Percentiles rank a stretch among this genome's conserved stretches.
These are phyloP conservation scores for Hippocampus barbouri DNA, from an alignment of 2,113 vertebrate species.

Conservation along the genomic window DNA sequence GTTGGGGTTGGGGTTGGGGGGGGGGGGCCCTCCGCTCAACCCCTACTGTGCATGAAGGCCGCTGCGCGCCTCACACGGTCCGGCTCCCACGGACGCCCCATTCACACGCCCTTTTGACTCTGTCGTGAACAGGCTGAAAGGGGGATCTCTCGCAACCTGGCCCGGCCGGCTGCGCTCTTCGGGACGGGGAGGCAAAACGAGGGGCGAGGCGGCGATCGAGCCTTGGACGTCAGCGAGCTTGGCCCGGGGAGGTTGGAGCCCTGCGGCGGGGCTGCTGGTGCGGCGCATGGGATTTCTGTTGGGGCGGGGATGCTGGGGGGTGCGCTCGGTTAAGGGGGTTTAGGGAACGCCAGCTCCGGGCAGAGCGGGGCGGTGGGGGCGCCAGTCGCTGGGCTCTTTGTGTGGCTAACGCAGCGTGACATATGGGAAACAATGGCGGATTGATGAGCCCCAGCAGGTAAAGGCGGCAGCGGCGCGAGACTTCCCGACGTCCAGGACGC, in stretches of 20 bases:
- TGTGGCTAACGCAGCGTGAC: constrained; percentile 98
- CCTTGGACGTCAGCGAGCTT: constrained; percentile 1
- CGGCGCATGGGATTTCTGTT: constrained; percentile 64
- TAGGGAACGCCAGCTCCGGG: constrained; percentile 90
- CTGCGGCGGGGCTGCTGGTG: constrained; percentile 37
- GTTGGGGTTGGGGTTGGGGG: constrained; percentile 46
- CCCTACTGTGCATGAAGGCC: constrained; percentile 92
- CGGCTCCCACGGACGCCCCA: constrained; percentile 85
- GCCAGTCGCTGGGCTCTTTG: constrained; percentile 87
- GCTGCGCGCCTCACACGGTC: constrained; percentile 76
- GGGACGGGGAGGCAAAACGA: constrained; percentile 42
- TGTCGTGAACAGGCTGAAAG: constrained; percentile 79
- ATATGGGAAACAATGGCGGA: constrained; percentile 93
- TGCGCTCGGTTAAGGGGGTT: constrained; percentile 71
- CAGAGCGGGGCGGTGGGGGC: constrained; percentile 82
- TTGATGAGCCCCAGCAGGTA: constrained; percentile 99
- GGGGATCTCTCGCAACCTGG: constrained; percentile 68
- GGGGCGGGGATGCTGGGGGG: constrained; percentile 36
- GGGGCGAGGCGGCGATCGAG: background rate
- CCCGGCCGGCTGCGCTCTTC: constrained; percentile 55
- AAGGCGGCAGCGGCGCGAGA: constrained; percentile 82
- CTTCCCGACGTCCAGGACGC: constrained; percentile 74
- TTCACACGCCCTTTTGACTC: constrained; percentile 99
- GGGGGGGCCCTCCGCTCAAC: constrained; percentile 79
- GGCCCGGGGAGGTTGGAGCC: constrained; percentile 27